Evolutionary conservation across 1,140 invertebrate genomes (phyloP).

Genomic region (Eupeodes corollae): DNA sequence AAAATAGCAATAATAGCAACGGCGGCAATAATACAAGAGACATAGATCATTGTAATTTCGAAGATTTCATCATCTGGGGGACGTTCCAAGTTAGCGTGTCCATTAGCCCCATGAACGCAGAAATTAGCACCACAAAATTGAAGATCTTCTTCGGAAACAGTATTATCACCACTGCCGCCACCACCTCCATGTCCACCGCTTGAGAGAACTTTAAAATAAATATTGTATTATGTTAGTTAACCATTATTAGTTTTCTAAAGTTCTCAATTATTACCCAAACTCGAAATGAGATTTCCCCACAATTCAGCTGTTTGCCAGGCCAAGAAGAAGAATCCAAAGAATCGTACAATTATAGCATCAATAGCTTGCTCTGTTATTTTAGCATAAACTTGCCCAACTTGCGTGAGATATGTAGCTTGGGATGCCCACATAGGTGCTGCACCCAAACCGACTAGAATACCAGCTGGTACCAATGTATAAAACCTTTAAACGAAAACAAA

Average conservation of each 20-base stretch:
- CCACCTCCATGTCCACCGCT: conserved; percentile 56
- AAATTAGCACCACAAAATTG: conserved; percentile 71
- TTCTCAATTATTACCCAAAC: conserved; percentile 47
- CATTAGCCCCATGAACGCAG: conserved; percentile 53
- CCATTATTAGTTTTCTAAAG: conserved; percentile 31
- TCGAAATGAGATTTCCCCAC: conserved; percentile 95
- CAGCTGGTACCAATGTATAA: conserved; percentile 85
- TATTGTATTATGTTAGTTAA: background rate
- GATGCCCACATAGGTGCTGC: conserved; percentile 95
- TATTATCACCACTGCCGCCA: conserved; percentile 38
- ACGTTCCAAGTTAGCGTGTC: conserved; percentile 57
- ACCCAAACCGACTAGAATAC: conserved; percentile 76
- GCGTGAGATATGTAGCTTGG: conserved; percentile 89
- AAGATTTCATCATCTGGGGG: conserved; percentile 75
- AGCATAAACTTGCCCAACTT: conserved; percentile 79
- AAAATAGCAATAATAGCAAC: conserved; percentile 75
- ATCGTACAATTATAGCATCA: conserved; percentile 83
- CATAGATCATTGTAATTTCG: conserved; percentile 78
- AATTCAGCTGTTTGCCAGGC: conserved; percentile 91
- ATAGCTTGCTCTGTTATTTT: conserved; percentile 75
- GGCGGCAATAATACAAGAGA: conserved; percentile 73
- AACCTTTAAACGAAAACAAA: conserved; percentile 39
- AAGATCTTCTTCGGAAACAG: conserved; percentile 41
- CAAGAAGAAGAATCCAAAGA: conserved; percentile 97
- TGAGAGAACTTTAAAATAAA: conserved; percentile 52